Conservation (phyloP, 2,888 invertebrate genomes). For the Stenurella melanura region DNA sequence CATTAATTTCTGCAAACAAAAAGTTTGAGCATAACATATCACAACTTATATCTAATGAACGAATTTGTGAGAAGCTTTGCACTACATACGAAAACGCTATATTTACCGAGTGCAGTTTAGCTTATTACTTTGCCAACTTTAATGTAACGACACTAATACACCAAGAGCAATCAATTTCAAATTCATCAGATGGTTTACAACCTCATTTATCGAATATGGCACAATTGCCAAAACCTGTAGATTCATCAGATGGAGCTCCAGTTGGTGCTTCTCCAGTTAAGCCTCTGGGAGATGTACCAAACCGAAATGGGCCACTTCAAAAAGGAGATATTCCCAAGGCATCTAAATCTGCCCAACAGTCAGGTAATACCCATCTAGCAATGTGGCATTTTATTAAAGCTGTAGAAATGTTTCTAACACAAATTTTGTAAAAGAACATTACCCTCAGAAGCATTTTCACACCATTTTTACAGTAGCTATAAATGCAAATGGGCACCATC, state of each 20-base stretch:
- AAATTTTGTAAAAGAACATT: too few species aligned
- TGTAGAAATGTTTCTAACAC: too few species aligned
- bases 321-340: neutral
- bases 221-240: neutral
- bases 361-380: too few species aligned
- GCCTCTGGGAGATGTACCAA: neutral
- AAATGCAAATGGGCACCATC: too few species aligned
- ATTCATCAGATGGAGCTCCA: neutral
- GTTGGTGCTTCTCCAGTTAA: neutral
- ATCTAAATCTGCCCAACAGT: too few species aligned
- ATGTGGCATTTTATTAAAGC: too few species aligned
- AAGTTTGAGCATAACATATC: conserved; percentile 41
- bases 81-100: conserved; percentile 10
- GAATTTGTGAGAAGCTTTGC: conserved; percentile 36
- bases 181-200: too few species aligned
- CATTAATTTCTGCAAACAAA: conserved; percentile 17
- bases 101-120: conserved; percentile 41
- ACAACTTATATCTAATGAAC: conserved; percentile 12
- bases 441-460: too few species aligned
- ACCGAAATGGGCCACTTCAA: neutral
- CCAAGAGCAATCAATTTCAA: neutral
- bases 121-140: conserved; percentile 41
- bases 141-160: neutral
- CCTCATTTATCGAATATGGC: too few species aligned
- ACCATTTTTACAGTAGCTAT: too few species aligned